These are phyloP conservation scores for Oxyura jamaicensis DNA, from an alignment of 2,113 vertebrate species.

Conservation along the genomic window DNA sequence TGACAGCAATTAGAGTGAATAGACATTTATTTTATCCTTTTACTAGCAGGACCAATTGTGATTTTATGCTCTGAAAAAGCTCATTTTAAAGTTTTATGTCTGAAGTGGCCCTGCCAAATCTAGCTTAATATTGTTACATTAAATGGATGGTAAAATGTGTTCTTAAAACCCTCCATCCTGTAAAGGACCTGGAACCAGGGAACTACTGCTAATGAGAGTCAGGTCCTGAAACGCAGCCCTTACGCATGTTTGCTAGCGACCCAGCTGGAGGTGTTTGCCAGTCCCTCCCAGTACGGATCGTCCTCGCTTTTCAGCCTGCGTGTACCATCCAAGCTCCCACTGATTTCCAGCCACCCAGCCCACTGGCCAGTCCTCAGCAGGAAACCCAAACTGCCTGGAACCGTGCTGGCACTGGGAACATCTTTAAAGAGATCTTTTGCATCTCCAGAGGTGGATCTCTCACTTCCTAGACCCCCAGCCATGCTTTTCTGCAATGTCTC, in stretches of 20 bases:
- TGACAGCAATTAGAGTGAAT: slow-evolving; percentile 72
- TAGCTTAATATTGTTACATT: slow-evolving; percentile 61
- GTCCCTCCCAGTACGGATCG: not conserved
- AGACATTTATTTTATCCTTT: slow-evolving; percentile 77
- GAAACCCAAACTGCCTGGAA: not conserved
- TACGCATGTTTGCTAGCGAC: not conserved
- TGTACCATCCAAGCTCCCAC: not conserved
- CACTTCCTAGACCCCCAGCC: fast-evolving
- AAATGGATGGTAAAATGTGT: slow-evolving; percentile 63
- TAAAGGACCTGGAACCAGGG: slow-evolving; percentile 52
- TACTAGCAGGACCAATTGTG: slow-evolving; percentile 72
- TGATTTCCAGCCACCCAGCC: not conserved
- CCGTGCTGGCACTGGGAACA: not conserved
- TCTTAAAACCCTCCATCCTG: slow-evolving; percentile 48
- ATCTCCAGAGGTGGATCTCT: not conserved
- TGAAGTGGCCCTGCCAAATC: slow-evolving; percentile 65
- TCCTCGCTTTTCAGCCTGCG: fast-evolving
- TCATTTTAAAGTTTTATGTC: slow-evolving; percentile 72
- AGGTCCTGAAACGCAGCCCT: not conserved
- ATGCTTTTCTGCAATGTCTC: not conserved
- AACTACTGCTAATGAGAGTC: slow-evolving; percentile 38
- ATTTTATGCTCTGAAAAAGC: slow-evolving; percentile 74
- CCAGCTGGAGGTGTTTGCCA: not conserved
- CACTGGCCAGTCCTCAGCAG: not conserved
- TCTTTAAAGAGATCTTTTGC: not conserved